Evolutionary conservation across 1,140 invertebrate genomes (phyloP).

Genomic region (Drosophila asahinai): DNA sequence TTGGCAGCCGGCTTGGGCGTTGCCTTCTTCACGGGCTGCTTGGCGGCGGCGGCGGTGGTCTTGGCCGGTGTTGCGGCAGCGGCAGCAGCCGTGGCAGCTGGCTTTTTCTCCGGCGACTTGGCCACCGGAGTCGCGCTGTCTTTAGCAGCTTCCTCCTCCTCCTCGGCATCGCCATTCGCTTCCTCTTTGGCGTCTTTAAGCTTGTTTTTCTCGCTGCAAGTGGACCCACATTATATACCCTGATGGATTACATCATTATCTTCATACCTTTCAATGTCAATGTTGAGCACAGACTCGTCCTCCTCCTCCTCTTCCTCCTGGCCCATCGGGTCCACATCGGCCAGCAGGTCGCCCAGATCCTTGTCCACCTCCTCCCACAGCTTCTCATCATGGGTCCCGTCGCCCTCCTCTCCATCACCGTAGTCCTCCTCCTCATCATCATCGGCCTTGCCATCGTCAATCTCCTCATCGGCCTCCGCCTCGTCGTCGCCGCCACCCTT

Average conservation of each 20-base stretch:
- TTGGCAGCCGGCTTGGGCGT: slow-evolving; percentile 52
- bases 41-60: slow-evolving; percentile 15
- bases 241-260: not conserved
- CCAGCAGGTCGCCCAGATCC: slow-evolving; percentile 89
- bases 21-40: slow-evolving; percentile 50
- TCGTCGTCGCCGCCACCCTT: slow-evolving; percentile 40
- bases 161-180: slow-evolving; percentile 44
- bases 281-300: slow-evolving; percentile 88
- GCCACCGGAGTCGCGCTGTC: slow-evolving; percentile 40
- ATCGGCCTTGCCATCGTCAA: slow-evolving; percentile 87
- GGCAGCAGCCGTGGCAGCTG: slow-evolving; percentile 3
- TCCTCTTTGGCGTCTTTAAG: slow-evolving; percentile 68
- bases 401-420: slow-evolving; percentile 70
- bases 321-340: slow-evolving; percentile 87
- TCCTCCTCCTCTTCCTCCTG: slow-evolving; percentile 90
- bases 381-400: slow-evolving; percentile 88
- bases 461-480: slow-evolving; percentile 53
- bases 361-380: slow-evolving; percentile 91
- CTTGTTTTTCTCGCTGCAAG: slow-evolving; percentile 77
- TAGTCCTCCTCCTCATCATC: slow-evolving; percentile 65
- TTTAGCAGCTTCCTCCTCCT: slow-evolving; percentile 45
- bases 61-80: slow-evolving; percentile 22
- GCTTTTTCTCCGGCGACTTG: slow-evolving; percentile 60
- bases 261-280: slow-evolving; percentile 81
- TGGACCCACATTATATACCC: not conserved